These are phyloP conservation scores for Anthoptus insignis DNA, from an alignment of 2,888 invertebrate genomes.

Conservation along the genomic window DNA sequence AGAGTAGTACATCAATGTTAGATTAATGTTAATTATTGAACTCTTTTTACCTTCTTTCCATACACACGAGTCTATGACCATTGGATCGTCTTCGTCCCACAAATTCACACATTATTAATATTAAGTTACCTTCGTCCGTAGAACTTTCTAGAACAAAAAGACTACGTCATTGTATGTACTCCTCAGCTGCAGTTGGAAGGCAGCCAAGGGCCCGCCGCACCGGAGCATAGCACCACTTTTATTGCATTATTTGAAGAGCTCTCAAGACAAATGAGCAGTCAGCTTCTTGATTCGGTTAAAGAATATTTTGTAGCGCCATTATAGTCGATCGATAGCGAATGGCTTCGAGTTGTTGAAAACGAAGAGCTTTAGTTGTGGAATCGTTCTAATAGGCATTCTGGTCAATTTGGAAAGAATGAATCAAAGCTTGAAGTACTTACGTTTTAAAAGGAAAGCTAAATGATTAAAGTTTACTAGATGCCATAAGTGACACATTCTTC, in stretches of 20 bases:
- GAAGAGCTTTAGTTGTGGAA: not conserved
- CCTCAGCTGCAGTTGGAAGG: conserved; percentile 1
- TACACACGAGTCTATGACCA: too few species aligned
- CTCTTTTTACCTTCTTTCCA: too few species aligned
- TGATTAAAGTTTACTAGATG: too few species aligned
- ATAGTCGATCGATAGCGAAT: not conserved
- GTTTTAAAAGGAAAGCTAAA: too few species aligned
- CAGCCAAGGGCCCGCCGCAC: not conserved
- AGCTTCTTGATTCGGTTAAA: conserved; percentile 21
- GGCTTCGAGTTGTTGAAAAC: not conserved
- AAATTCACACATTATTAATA: not conserved
- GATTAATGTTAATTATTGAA: not conserved
- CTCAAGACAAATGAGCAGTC: conserved; percentile 32
- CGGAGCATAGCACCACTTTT: conserved; percentile 1
- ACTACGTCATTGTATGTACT: not conserved
- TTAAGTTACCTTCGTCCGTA: not conserved
- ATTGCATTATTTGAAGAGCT: conserved; percentile 30
- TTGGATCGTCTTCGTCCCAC: too few species aligned
- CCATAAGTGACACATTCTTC: too few species aligned
- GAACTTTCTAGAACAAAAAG: not conserved
- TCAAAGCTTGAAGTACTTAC: too few species aligned
- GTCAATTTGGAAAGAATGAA: too few species aligned
- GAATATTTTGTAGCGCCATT: conserved; percentile 22
- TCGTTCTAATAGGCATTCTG: not conserved
- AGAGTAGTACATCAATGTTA: too few species aligned